Base-by-base conservation (phyloP, 2,888 invertebrate genomes). In the Vanessa cardui region DNA sequence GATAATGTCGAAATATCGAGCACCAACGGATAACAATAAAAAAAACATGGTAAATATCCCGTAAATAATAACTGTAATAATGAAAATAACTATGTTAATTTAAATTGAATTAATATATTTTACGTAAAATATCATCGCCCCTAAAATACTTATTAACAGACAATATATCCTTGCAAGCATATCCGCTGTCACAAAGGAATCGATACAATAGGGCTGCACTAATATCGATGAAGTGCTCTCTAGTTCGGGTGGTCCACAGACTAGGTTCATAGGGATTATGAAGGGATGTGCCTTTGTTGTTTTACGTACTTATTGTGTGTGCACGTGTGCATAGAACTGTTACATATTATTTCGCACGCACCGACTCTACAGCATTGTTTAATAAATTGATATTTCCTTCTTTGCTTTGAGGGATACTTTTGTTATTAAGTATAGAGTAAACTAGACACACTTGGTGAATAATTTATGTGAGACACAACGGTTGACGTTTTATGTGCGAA, bases 231-330 rank as follows among this genome's bases (percentile, higher is more conserved):
- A 46, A 59, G 66, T 66, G 54, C 47, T 45, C 60, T 47, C 58
- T 44, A 46, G 49, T 50, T 44, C 45, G 62, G 68, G 68, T 59
- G 70, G 70, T 70, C 68, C 39, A 50, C 15, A 39, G 12, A 12
- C 12, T 20, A 15, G 50, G 12, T n/a, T 47, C 16, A 21, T 15
- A 26, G 31, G 31, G 45, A 67, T 50, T 50, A 50, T 46, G 46
- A 66, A 75, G 76, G 77, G 76, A 77, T 76, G 73, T 64, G 50
- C 63, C 61, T 72, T 75, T 75, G 73, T 75, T 39, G 39, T 39
- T 39, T 39, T 12, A 39, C 12, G 39, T 39, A 39, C 39, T 39
- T 39, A 39, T 63, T 50, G 49, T 45, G 45, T 58, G 62, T 75
- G 75, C 74, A 74, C 74, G 75, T 68, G 64, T 49, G 67, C 59